phyloP scores from a whole-genome alignment of 2,888 invertebrate genomes.

The Macrophya alboannulata region DNA sequence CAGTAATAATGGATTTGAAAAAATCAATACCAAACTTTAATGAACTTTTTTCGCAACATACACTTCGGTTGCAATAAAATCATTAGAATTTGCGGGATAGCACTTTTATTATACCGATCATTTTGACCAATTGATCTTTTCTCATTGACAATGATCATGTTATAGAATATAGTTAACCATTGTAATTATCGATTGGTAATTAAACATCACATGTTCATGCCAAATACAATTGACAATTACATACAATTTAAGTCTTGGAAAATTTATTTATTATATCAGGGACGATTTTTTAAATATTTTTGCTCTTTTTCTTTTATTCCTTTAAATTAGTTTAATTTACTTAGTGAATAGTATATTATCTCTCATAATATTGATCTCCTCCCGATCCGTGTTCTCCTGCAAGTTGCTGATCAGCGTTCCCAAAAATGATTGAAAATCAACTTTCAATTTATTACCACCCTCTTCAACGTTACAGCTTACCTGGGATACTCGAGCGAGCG shows the following conservation, averaged over 20 bases:
- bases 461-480: conserved; percentile 83
- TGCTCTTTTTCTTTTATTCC: neutral
- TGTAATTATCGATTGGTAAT: conserved; percentile 10
- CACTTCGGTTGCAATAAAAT: neutral
- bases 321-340: conserved; percentile 8
- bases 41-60: neutral
- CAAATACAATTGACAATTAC: conserved; percentile 34
- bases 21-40: neutral
- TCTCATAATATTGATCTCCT: conserved; percentile 66
- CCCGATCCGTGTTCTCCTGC: conserved; percentile 69
- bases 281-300: neutral
- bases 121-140: neutral
- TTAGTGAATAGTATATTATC: conserved; percentile 61
- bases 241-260: neutral
- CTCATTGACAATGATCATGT: neutral
- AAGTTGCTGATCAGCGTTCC: conserved; percentile 71
- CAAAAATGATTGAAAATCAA: conserved; percentile 81
- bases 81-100: neutral
- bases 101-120: neutral
- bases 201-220: conserved; percentile 28
- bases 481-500: conserved; percentile 84
- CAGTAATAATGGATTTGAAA: neutral
- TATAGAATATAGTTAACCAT: neutral
- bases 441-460: conserved; percentile 83
- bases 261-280: neutral